These are phyloP conservation scores for Choloepus hoffmanni DNA, from an alignment of 2,113 vertebrate species.

Conservation along the genomic window DNA sequence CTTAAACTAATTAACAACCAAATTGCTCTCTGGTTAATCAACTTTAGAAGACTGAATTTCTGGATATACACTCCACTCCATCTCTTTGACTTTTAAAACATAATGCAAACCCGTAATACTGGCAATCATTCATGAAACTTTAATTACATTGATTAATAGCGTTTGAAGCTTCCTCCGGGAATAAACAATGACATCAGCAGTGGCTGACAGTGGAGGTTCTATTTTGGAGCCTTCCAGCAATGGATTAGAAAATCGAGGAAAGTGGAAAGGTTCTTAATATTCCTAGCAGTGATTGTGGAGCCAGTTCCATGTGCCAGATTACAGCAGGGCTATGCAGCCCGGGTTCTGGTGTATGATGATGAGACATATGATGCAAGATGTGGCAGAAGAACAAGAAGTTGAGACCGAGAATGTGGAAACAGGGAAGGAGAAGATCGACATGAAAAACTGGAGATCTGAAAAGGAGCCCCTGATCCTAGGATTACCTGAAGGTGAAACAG, in stretches of 20 bases:
- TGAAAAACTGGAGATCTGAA: slow-evolving; percentile 82
- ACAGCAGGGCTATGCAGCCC: slow-evolving; percentile 98
- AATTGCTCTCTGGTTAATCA: slow-evolving; percentile 73
- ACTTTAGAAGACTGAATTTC: slow-evolving; percentile 78
- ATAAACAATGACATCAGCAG: slow-evolving; percentile 97
- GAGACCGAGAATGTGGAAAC: slow-evolving; percentile 95
- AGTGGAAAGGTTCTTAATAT: slow-evolving; percentile 89
- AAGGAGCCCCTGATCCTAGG: slow-evolving; percentile 77
- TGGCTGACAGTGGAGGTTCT: slow-evolving; percentile 94
- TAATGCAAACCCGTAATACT: slow-evolving; percentile 67
- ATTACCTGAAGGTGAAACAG: slow-evolving; percentile 79
- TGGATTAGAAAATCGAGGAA: slow-evolving; percentile 93
- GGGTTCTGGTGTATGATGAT: slow-evolving; percentile 97
- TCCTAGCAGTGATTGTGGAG: slow-evolving; percentile 97
- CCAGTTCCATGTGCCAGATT: slow-evolving; percentile 94
- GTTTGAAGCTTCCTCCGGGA: slow-evolving; percentile 84
- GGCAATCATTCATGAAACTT: slow-evolving; percentile 63
- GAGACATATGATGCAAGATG: slow-evolving; percentile 97
- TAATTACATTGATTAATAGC: slow-evolving; percentile 64
- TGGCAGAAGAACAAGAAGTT: slow-evolving; percentile 98
- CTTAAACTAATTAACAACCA: too few species aligned
- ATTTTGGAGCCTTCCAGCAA: slow-evolving; percentile 92
- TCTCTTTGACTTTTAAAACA: slow-evolving; percentile 72
- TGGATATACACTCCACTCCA: slow-evolving; percentile 67
- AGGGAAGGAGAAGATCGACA: slow-evolving; percentile 85